Evolutionary conservation across 2,797 vertebrate genomes (phyloP).

Genomic region (Tachyglossus aculeatus): DNA sequence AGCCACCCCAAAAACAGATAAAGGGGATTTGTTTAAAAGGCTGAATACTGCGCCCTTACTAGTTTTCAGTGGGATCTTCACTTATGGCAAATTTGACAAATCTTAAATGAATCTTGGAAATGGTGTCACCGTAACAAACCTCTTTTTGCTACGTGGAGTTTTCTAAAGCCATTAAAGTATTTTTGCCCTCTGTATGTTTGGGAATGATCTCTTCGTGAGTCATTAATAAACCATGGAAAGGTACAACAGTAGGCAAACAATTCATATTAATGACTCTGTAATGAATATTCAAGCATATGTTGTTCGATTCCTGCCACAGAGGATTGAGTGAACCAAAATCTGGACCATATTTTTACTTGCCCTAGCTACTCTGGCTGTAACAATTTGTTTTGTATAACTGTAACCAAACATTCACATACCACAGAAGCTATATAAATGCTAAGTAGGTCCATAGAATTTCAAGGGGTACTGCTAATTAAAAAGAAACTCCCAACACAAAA

Average conservation of each 20-base stretch:
- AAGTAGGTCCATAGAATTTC: neutral
- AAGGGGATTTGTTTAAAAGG: no score
- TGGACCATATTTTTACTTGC: slow-evolving; percentile 9
- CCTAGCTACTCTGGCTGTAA: slow-evolving; percentile 5
- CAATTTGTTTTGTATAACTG: slow-evolving; percentile 30
- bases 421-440: neutral
- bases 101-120: no score
- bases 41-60: no score
- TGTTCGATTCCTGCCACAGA: slow-evolving; percentile 51
- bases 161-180: slow-evolving; percentile 54
- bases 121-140: slow-evolving; percentile 16
- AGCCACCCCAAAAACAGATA: no score
- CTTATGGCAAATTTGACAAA: no score
- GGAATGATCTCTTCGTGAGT: slow-evolving; percentile 62
- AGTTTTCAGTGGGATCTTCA: no score
- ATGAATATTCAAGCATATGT: slow-evolving; percentile 65
- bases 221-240: slow-evolving; percentile 70
- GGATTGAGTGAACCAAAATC: slow-evolving; percentile 38
- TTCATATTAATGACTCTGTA: slow-evolving; percentile 61
- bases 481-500: slow-evolving; percentile 5
- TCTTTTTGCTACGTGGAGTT: slow-evolving; percentile 30
- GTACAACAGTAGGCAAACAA: slow-evolving; percentile 58
- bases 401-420: neutral
- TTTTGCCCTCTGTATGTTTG: slow-evolving; percentile 62
- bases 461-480: slow-evolving; percentile 17